Percentiles rank a stretch among this genome's conserved stretches.
Conservation (phyloP, 2,113 vertebrate species). For the Bambusicola thoracicus region DNA sequence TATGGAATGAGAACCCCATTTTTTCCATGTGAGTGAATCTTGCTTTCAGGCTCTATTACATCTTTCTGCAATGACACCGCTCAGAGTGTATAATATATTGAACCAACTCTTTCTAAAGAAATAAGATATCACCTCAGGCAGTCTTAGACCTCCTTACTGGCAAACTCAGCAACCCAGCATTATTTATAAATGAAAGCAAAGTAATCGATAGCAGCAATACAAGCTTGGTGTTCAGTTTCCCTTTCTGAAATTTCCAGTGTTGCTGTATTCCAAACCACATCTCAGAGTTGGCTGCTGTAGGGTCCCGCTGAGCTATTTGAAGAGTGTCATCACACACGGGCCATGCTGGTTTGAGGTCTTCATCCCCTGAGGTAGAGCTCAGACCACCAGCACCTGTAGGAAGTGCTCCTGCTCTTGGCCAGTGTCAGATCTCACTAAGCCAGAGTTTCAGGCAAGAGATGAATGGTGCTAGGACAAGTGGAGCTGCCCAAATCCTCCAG, state of each 20-base stretch:
- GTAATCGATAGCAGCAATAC: conserved; percentile 31
- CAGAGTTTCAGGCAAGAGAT: neutral
- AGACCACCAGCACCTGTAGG: neutral
- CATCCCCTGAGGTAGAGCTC: neutral
- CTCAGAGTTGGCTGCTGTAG: neutral
- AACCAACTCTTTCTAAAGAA: conserved; percentile 18
- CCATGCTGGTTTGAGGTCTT: neutral
- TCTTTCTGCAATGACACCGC: neutral
- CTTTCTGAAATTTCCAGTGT: neutral
- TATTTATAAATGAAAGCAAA: conserved; percentile 57
- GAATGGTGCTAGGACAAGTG: neutral
- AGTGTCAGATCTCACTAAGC: neutral
- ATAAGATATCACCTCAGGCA: neutral
- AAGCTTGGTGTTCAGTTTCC: neutral
- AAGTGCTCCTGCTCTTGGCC: neutral
- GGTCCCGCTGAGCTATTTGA: neutral
- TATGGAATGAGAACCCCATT: neutral
- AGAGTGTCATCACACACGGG: neutral
- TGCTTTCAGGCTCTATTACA: neutral
- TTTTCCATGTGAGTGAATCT: neutral
- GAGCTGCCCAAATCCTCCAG: neutral
- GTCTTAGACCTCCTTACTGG: neutral
- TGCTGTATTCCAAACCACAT: neutral
- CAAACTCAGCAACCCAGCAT: conserved; percentile 10
- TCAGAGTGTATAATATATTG: neutral